Percentiles rank a stretch among this genome's conserved stretches.
phyloP scores from a whole-genome alignment of 2,113 vertebrate species.

The Lophius piscatorius region DNA sequence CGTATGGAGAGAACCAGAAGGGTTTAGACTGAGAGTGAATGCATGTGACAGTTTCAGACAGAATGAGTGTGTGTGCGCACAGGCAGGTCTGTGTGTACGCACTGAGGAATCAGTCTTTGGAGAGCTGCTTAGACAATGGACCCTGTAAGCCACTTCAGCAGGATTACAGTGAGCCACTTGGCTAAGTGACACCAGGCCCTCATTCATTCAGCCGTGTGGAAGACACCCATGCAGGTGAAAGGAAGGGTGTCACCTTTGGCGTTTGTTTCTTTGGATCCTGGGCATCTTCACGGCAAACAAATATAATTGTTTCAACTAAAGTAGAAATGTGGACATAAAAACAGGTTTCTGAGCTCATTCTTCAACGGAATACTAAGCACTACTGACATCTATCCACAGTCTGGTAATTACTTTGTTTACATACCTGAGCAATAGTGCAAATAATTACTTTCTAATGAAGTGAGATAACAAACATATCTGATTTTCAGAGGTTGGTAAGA shows the following conservation, averaged over 20 bases:
- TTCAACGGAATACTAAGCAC: too few relatives aligned
- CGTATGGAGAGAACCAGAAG: slow-evolving; percentile 1
- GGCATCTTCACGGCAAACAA: too few relatives aligned
- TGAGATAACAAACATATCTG: too few relatives aligned
- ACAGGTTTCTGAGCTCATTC: too few relatives aligned
- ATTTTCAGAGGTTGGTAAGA: too few relatives aligned
- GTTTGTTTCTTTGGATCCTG: slow-evolving; percentile 33
- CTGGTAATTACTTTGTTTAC: too few relatives aligned
- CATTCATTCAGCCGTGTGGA: slow-evolving; percentile 24
- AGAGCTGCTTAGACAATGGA: slow-evolving; percentile 69
- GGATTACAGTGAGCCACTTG: slow-evolving; percentile 62
- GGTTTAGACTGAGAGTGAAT: slow-evolving; percentile 16
- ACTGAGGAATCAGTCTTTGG: slow-evolving; percentile 35
- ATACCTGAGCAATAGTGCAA: too few relatives aligned
- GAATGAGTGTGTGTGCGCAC: not conserved
- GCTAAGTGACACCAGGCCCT: slow-evolving; percentile 40
- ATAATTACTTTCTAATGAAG: too few relatives aligned
- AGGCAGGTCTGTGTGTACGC: slow-evolving; percentile 19
- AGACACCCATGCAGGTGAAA: slow-evolving; percentile 29
- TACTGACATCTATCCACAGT: too few relatives aligned
- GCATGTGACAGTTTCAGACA: slow-evolving; percentile 12
- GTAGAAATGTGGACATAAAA: too few relatives aligned
- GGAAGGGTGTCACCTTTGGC: slow-evolving; percentile 20
- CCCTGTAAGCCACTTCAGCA: slow-evolving; percentile 51
- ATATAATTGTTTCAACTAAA: too few relatives aligned